Evolutionary conservation across 2,888 invertebrate species (phyloP).

Genomic region (Uloborus plumipes): DNA sequence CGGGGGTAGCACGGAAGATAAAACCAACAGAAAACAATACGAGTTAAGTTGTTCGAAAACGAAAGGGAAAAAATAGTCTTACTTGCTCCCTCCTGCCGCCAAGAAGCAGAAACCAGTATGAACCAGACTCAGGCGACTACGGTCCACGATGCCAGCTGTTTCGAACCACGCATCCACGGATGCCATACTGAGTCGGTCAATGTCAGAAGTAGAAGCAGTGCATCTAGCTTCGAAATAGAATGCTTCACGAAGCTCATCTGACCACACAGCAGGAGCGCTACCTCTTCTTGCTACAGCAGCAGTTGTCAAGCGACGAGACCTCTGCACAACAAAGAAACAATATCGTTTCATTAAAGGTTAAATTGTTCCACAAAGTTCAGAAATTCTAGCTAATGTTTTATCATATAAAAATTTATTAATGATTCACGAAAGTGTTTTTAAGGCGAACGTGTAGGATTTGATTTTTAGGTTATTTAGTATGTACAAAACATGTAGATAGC

Average conservation of each 20-base stretch:
- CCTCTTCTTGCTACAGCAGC: neutral
- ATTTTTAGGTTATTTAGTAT: too few species aligned
- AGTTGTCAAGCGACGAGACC: neutral
- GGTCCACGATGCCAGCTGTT: slow-evolving; percentile 36
- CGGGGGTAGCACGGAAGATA: too few species aligned
- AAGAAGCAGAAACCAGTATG: slow-evolving; percentile 44
- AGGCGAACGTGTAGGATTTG: too few species aligned
- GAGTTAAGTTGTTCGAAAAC: too few species aligned
- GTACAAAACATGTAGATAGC: too few species aligned
- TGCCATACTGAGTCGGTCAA: slow-evolving; percentile 10
- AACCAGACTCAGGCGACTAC: slow-evolving; percentile 15
- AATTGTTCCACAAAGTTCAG: too few species aligned
- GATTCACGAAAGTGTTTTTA: too few species aligned
- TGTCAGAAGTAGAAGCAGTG: neutral
- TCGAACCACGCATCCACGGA: slow-evolving; percentile 40
- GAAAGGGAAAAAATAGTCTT: neutral
- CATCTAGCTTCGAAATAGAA: slow-evolving; percentile 20
- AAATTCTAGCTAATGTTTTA: too few species aligned
- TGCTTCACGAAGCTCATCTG: slow-evolving; percentile 15
- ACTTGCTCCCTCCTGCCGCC: slow-evolving; percentile 39
- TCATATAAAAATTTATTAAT: too few species aligned
- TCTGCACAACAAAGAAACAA: neutral
- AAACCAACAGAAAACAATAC: too few species aligned
- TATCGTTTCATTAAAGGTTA: neutral
- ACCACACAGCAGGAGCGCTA: neutral